A percentile compares a stretch with the other conserved stretches of the same genome.
Conservation (phyloP, 1,140 invertebrate species). For the Coenobita brevimanus region DNA sequence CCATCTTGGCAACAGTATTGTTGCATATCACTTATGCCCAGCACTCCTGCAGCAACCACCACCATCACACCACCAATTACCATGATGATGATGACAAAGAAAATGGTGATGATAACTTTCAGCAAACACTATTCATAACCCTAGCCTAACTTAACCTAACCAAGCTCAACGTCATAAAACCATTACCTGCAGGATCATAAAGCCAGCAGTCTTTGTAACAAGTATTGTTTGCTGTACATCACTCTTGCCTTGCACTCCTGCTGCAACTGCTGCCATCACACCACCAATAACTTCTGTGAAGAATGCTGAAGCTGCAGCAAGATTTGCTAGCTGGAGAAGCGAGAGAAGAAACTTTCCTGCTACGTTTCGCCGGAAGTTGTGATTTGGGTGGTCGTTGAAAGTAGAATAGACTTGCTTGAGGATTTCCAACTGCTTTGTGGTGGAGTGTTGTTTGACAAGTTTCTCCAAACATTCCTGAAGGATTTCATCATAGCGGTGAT, state of each 20-base stretch:
- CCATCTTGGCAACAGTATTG: too few relatives aligned
- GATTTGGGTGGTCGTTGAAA: neutral
- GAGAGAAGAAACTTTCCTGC: constrained; percentile 28
- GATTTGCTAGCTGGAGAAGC: constrained; percentile 27
- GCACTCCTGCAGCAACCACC: too few relatives aligned
- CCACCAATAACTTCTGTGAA: neutral
- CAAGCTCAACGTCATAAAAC: neutral
- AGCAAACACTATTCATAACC: too few relatives aligned
- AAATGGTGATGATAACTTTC: too few relatives aligned
- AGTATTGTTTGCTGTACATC: constrained; percentile 36
- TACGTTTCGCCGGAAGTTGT: constrained; percentile 17
- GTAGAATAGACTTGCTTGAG: constrained; percentile 29
- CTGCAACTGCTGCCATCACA: constrained; percentile 38
- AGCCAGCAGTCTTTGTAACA: constrained; percentile 34
- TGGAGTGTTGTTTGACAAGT: constrained; percentile 29
- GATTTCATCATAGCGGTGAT: constrained; percentile 46
- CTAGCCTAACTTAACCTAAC: too few relatives aligned
- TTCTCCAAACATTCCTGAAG: constrained; percentile 34
- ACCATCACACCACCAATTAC: too few relatives aligned
- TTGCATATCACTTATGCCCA: too few relatives aligned
- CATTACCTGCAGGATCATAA: constrained; percentile 46
- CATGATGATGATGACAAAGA: too few relatives aligned
- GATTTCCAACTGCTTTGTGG: constrained; percentile 19
- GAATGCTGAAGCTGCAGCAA: neutral
- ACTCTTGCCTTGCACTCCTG: constrained; percentile 11